These are phyloP conservation scores for Hylyphantes graminicola DNA, from an alignment of 1,140 invertebrate species.

Conservation along the genomic window DNA sequence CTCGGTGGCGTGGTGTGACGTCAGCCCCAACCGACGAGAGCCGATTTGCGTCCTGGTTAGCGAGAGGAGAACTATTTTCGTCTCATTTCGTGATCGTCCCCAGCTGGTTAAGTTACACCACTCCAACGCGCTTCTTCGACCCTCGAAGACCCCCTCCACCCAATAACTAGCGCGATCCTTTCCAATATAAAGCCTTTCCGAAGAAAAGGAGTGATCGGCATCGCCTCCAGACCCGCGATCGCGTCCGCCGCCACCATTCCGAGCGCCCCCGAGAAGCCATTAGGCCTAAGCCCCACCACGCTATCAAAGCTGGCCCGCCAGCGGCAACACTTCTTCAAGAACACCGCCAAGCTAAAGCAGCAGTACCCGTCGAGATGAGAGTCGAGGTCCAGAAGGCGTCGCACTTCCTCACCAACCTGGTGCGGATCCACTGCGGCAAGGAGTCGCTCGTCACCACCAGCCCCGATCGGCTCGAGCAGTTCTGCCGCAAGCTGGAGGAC, in stretches of 20 bases:
- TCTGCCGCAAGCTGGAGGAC: slow-evolving; percentile 72
- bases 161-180: no score
- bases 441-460: slow-evolving; percentile 66
- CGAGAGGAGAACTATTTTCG: neutral
- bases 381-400: slow-evolving; percentile 75
- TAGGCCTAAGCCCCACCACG: slow-evolving; percentile 24
- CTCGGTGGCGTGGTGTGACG: slow-evolving; percentile 24
- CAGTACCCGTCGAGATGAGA: slow-evolving; percentile 69
- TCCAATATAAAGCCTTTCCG: no score
- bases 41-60: no score
- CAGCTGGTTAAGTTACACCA: neutral
- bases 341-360: slow-evolving; percentile 15
- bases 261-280: slow-evolving; percentile 15
- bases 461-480: slow-evolving; percentile 71
- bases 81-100: slow-evolving; percentile 21
- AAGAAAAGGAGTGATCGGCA: no score
- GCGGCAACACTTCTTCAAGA: neutral
- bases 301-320: slow-evolving; percentile 47
- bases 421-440: slow-evolving; percentile 70
- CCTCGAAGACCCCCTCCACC: no score
- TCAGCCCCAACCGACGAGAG: neutral
- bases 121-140: no score
- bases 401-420: slow-evolving; percentile 75
- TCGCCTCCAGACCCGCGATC: no score
- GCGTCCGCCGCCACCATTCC: no score